These are phyloP conservation scores for Drosophila nigritarsus DNA, from an alignment of 2,888 invertebrate species.

Conservation along the genomic window DNA sequence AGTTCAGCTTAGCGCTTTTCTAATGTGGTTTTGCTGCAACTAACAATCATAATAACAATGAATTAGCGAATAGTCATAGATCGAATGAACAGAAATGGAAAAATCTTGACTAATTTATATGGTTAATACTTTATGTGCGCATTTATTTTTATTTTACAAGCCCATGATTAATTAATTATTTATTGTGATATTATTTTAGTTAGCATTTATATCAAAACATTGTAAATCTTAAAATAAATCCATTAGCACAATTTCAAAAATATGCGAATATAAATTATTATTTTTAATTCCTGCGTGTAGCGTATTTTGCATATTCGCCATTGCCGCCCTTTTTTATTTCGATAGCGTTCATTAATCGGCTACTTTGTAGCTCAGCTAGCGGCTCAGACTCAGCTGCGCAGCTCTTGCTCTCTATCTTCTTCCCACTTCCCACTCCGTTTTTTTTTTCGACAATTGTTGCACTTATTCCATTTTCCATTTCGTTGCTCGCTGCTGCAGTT, in stretches of 20 bases:
- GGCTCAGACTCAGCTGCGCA: constrained; percentile 24
- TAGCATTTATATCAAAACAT: not conserved
- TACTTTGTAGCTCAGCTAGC: constrained; percentile 51
- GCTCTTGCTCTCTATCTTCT: constrained; percentile 12
- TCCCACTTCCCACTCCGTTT: constrained; percentile 28
- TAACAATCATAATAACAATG: not conserved
- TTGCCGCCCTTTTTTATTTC: constrained; percentile 12
- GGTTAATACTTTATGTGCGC: not conserved
- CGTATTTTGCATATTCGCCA: constrained; percentile 6
- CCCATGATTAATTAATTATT: not conserved
- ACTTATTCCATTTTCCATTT: constrained; percentile 70
- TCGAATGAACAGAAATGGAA: not conserved
- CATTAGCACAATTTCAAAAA: not conserved
- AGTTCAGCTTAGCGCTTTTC: not conserved
- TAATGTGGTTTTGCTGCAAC: not conserved
- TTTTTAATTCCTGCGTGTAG: constrained; percentile 8
- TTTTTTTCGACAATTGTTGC: constrained; percentile 58
- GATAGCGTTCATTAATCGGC: constrained; percentile 46
- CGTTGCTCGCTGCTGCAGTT: constrained; percentile 43
- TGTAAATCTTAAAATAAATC: not conserved
- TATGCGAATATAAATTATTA: not conserved
- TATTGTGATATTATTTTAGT: not conserved
- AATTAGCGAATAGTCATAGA: not conserved
- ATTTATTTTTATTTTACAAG: not conserved
- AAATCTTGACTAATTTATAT: not conserved